Base-by-base conservation (phyloP, 2,797 vertebrate genomes). In the Siniperca obscura region DNA sequence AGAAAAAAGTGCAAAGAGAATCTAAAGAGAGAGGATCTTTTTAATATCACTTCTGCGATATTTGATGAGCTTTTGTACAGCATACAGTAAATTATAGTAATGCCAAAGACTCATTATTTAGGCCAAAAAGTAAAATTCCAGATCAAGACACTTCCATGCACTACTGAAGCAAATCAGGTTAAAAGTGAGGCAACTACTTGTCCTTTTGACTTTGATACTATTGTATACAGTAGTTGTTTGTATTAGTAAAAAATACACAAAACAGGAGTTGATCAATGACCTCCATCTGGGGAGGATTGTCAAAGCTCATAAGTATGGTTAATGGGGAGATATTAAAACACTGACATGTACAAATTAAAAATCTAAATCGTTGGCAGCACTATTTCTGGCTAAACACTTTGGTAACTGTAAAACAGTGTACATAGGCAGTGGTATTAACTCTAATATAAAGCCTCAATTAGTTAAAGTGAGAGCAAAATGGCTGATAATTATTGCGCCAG, bases 401-500 rank as follows among this genome's bases (percentile, higher is more conserved):
- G 34, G 64, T 60, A 90, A 91, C 82, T 81, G 88, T 91, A 91
- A 93, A 93, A 86, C 76, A 56, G 75, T 68, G 76, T 44, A 70
- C 66, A 82, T 56, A 90, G 75, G 76, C 90, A 80, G 81, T 27
- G 48, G 85, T 79, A 92, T 93, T 91, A 93, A 93, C 81, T 77
- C 83, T 87, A 90, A 94, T 87, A 93, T 90, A 91, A 87, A 89
- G 92, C 89, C 90, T 89, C 88, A 94, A 92, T 93, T 94, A 93
- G 89, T 86, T 88, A 81, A 92, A 94, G 89, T 89, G 86, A 91
- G 90, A 92, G 88, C 82, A 93, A 93, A 94, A 93, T 90, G 87
- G 90, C 89, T 94, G 93, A 94, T 95, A 94, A 95, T 95, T 94
- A 95, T 90, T 89, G 92, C 80, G 82, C 88, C 80, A 88, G 89